A percentile compares a stretch with the other conserved stretches of the same genome.
Evolutionary conservation across 2,113 vertebrate species (phyloP).

Genomic region (Scortum barcoo): DNA sequence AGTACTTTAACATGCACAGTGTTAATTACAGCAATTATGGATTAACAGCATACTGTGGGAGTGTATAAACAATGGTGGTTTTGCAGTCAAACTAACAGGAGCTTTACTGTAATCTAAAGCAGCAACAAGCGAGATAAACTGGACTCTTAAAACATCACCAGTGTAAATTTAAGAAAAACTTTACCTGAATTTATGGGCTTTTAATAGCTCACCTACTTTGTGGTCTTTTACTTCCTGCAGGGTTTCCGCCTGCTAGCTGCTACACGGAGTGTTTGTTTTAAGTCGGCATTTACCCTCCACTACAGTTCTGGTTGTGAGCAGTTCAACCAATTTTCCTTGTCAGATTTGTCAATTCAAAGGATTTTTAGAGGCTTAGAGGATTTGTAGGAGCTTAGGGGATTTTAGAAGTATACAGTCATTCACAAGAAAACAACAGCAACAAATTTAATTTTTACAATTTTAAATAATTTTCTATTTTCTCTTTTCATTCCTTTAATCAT

Average conservation of each 20-base stretch:
- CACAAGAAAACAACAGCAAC: not conserved
- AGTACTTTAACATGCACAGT: no score
- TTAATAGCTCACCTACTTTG: not conserved
- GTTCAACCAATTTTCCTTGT: not conserved
- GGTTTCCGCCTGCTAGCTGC: no score
- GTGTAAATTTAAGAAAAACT: no score
- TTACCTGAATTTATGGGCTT: no score
- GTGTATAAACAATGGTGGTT: not conserved
- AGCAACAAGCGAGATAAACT: not conserved
- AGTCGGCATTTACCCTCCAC: no score
- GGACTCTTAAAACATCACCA: not conserved
- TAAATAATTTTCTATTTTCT: no score
- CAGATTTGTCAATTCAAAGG: not conserved
- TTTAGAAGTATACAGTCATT: not conserved
- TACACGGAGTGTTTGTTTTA: no score
- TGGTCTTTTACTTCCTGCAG: not conserved
- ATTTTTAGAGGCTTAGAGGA: not conserved
- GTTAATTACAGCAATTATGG: not conserved
- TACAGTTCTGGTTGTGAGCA: no score
- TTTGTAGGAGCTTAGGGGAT: no score
- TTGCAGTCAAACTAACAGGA: not conserved
- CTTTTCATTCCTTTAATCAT: not conserved
- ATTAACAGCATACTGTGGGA: not conserved
- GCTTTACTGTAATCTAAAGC: not conserved
- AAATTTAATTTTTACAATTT: no score